Conservation (phyloP, 2,797 vertebrate species). For the Myiothlypis coronata region DNA sequence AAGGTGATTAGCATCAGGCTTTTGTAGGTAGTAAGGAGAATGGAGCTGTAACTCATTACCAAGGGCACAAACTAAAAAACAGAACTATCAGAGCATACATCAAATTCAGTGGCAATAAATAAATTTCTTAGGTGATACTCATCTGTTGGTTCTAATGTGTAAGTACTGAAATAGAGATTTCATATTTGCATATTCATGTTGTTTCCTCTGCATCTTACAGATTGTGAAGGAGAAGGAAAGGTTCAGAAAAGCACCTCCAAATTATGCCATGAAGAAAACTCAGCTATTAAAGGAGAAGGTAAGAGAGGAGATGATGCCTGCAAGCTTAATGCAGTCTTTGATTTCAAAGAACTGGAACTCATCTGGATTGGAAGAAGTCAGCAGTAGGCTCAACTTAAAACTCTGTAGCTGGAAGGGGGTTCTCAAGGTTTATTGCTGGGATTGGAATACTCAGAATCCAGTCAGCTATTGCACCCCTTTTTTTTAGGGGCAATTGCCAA, state of each 20-base stretch:
- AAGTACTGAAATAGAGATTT: background rate
- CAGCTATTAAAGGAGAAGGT: constrained; percentile 98
- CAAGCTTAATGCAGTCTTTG: background rate
- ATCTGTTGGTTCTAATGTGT: background rate
- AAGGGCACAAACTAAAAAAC: background rate
- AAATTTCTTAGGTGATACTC: background rate
- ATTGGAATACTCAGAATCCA: background rate
- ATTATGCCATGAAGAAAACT: constrained; percentile 99
- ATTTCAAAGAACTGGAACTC: background rate
- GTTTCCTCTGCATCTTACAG: constrained; percentile 69
- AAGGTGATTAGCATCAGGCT: background rate
- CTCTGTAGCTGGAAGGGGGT: background rate
- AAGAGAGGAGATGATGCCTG: constrained; percentile 20
- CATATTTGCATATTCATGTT: background rate
- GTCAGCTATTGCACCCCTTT: background rate
- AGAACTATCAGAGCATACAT: background rate
- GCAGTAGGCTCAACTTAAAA: background rate
- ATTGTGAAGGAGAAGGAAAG: constrained; percentile 98
- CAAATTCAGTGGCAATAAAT: background rate
- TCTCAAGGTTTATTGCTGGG: background rate
- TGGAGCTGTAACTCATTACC: background rate
- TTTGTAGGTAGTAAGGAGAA: background rate
- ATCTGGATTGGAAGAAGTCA: background rate
- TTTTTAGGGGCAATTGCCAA: background rate
- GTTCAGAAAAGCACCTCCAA: constrained; percentile 95